Conservation (phyloP, 2,113 vertebrate genomes). For the Hydrochoerus hydrochaeris region DNA sequence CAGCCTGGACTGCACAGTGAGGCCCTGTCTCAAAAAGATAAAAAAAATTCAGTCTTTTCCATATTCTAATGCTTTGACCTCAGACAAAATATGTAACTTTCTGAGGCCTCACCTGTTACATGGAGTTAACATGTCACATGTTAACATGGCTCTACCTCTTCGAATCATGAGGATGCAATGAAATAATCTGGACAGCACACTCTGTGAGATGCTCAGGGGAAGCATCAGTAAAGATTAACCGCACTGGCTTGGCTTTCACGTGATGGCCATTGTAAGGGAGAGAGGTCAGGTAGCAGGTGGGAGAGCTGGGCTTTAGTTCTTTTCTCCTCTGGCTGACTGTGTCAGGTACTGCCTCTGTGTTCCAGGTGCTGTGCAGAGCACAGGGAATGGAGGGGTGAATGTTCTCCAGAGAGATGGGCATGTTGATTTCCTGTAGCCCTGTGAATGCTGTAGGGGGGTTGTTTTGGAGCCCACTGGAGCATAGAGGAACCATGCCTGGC, state of each 20-base stretch:
- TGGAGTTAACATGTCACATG: no score
- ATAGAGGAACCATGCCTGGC: neutral
- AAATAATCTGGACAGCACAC: neutral
- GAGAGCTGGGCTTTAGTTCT: neutral
- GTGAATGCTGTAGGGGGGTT: neutral
- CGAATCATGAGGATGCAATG: neutral
- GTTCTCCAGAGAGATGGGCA: neutral
- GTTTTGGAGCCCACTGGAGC: neutral
- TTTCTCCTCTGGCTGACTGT: neutral
- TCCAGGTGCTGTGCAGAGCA: neutral
- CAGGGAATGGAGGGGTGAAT: neutral
- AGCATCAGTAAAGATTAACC: neutral
- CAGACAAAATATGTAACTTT: conserved; percentile 27
- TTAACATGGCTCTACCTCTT: neutral
- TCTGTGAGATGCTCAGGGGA: neutral
- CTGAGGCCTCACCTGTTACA: conserved; percentile 46
- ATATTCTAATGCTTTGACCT: conserved; percentile 25
- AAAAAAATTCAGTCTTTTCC: neutral
- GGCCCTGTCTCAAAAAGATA: no score
- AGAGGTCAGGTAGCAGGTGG: neutral
- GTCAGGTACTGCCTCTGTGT: neutral
- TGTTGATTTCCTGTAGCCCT: rapidly evolving
- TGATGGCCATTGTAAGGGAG: neutral
- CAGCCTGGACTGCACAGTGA: no score
- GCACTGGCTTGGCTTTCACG: neutral